Evolutionary conservation across 2,888 invertebrate genomes (phyloP).

Genomic region (Scaeva pyrastri): DNA sequence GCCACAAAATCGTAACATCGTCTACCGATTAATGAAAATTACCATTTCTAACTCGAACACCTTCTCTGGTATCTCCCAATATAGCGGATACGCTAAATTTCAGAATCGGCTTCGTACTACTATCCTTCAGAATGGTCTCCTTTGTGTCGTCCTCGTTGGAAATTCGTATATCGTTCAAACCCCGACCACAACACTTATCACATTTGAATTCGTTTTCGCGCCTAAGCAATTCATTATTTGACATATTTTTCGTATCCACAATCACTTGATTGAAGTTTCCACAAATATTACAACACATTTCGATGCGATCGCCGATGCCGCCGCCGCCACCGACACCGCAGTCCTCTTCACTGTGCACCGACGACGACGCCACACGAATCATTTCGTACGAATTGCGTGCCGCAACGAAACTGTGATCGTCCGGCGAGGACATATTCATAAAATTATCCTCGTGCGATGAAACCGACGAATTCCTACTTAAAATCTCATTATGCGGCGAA

Average conservation of each 20-base stretch:
- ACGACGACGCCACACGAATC: slow-evolving; percentile 52
- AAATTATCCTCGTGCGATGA: slow-evolving; percentile 78
- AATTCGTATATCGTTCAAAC: slow-evolving; percentile 64
- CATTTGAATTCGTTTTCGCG: slow-evolving; percentile 80
- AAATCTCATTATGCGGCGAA: slow-evolving; percentile 78
- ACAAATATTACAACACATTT: slow-evolving; percentile 81
- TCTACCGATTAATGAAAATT: slow-evolving; percentile 70
- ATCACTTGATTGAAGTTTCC: slow-evolving; percentile 79
- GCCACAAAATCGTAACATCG: too few species aligned
- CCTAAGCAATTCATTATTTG: slow-evolving; percentile 77
- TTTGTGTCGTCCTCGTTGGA: slow-evolving; percentile 71
- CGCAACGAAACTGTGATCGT: slow-evolving; percentile 72
- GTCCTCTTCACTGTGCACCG: slow-evolving; percentile 61
- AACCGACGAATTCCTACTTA: slow-evolving; percentile 80
- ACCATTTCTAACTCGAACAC: slow-evolving; percentile 84
- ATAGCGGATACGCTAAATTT: slow-evolving; percentile 98
- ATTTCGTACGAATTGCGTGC: slow-evolving; percentile 63
- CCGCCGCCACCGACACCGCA: too few species aligned
- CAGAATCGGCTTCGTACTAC: slow-evolving; percentile 89
- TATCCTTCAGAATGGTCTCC: slow-evolving; percentile 83
- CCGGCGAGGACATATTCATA: slow-evolving; percentile 53
- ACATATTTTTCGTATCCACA: slow-evolving; percentile 78
- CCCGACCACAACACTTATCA: slow-evolving; percentile 80
- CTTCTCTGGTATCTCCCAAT: slow-evolving; percentile 86
- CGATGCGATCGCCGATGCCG: slow-evolving; percentile 77